Percentiles rank a stretch among this genome's conserved stretches.
phyloP scores from a whole-genome alignment of 2,888 invertebrate species.

The Biston stratarius region DNA sequence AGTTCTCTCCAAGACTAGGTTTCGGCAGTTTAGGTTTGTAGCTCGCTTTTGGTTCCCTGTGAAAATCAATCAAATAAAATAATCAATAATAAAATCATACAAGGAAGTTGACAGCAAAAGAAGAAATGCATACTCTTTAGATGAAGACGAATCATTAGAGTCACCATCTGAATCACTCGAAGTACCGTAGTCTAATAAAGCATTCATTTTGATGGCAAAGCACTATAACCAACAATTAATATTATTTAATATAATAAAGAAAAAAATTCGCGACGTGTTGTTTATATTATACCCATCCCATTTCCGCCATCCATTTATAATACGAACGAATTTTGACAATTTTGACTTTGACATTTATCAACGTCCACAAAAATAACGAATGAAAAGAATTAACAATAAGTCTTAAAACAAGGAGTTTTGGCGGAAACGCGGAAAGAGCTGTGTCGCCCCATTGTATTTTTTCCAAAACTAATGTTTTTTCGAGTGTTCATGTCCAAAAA shows the following conservation, averaged over 20 bases:
- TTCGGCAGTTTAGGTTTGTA: slow-evolving; percentile 86
- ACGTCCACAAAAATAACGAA: too few species aligned
- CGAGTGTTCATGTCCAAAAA: too few species aligned
- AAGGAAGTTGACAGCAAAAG: neutral
- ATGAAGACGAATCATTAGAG: slow-evolving; percentile 57
- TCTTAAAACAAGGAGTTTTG: too few species aligned
- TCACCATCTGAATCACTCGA: slow-evolving; percentile 83
- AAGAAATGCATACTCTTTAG: slow-evolving; percentile 65
- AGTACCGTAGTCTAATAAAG: slow-evolving; percentile 89
- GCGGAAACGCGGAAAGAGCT: too few species aligned
- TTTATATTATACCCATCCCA: neutral
- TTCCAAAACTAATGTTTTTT: too few species aligned
- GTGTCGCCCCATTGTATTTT: too few species aligned
- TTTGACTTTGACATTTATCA: too few species aligned
- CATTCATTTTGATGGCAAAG: slow-evolving; percentile 80
- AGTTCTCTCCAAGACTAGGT: slow-evolving; percentile 86
- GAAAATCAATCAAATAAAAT: slow-evolving; percentile 35
- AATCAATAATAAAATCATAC: neutral
- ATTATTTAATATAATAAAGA: neutral
- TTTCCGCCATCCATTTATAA: too few species aligned
- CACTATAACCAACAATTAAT: neutral
- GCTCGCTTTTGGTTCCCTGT: slow-evolving; percentile 52
- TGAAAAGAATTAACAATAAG: neutral
- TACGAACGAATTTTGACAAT: too few species aligned
- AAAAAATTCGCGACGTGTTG: neutral